Evolutionary conservation across 2,797 vertebrate species (phyloP), one percentile per base, ranked within the genome.

Genomic region (Xenops minutus): DNA sequence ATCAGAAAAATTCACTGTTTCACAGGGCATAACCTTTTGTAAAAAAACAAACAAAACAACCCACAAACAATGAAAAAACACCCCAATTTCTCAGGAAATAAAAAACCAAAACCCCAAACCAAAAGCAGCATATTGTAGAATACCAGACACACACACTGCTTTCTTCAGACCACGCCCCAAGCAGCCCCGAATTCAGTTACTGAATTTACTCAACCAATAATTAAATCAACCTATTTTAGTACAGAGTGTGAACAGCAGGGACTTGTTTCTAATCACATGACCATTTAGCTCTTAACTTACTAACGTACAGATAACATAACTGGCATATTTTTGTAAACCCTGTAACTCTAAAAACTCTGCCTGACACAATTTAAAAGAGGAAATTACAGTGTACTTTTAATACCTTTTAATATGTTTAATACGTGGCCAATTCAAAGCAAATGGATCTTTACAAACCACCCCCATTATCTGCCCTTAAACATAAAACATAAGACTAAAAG

Each of bases 381-480:
- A 54, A 74, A 85, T 41, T 29, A 24, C 27, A 55, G 46, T 13
- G 14, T 55, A 48, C 68, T 89, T 64, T 10, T 24, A 91, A 30
- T 13, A 48, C 0, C 1, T 8, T 76, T 30, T 54, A 54, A 48
- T 44, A 80, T 19, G 21, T 67, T 54, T 54, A 54, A 52, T 48
- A 83, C 21, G 26, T 4, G 10, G 41, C 21, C 54, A 89, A 3
- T 18, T n/a, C n/a, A 73, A 19, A 92, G 29, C 72, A 83, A 78
- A 92, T 14, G 17, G 61, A 63, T 94, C 44, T 79, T 80, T 59
- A 74, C 49, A 94, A 85, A 80, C 46, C 39, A 91, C 14, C 23
- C 43, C 67, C 44, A 74, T 74, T 95, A 85, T 87, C 59, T 85
- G 77, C 77, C 54, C 77, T 95, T 91, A 87, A 67, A 78, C 46